A percentile compares a stretch with the other conserved stretches of the same genome.
Conservation (phyloP, 2,888 invertebrate genomes). For the Cryptus armator region DNA sequence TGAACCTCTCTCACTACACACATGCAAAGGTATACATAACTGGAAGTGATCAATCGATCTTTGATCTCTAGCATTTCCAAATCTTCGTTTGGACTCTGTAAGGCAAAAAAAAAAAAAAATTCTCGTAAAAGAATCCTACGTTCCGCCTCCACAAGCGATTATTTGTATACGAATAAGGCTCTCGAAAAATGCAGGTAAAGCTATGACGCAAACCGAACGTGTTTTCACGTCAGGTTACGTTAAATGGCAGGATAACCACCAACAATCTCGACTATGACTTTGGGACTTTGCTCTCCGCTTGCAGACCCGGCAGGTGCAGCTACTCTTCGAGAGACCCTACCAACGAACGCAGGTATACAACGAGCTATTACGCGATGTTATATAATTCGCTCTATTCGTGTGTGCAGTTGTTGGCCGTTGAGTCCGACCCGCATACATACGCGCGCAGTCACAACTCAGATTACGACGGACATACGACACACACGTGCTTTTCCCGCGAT, state of each 20-base stretch:
- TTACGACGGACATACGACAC: neutral
- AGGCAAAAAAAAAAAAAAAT: too few species aligned
- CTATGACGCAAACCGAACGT: conserved; percentile 4
- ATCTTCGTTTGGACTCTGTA: too few species aligned
- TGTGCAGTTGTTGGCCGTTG: neutral
- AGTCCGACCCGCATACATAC: neutral
- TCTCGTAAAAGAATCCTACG: too few species aligned
- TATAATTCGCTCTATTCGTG: conserved; percentile 6
- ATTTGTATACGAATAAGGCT: too few species aligned
- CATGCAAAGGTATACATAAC: too few species aligned
- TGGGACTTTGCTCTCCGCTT: conserved; percentile 49
- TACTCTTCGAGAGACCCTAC: neutral
- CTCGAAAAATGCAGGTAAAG: neutral
- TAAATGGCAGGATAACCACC: neutral
- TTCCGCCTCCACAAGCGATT: too few species aligned
- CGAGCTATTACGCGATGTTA: conserved; percentile 37
- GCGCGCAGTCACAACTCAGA: neutral
- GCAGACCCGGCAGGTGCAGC: conserved; percentile 9
- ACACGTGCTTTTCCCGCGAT: conserved; percentile 34
- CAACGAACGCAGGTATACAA: conserved; percentile 16
- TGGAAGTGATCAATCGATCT: too few species aligned
- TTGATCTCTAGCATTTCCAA: too few species aligned
- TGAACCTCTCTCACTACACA: too few species aligned
- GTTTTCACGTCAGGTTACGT: neutral
- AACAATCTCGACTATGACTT: conserved; percentile 12